Base-by-base conservation (phyloP, 2,113 vertebrate genomes). In the Arvicanthis niloticus region DNA sequence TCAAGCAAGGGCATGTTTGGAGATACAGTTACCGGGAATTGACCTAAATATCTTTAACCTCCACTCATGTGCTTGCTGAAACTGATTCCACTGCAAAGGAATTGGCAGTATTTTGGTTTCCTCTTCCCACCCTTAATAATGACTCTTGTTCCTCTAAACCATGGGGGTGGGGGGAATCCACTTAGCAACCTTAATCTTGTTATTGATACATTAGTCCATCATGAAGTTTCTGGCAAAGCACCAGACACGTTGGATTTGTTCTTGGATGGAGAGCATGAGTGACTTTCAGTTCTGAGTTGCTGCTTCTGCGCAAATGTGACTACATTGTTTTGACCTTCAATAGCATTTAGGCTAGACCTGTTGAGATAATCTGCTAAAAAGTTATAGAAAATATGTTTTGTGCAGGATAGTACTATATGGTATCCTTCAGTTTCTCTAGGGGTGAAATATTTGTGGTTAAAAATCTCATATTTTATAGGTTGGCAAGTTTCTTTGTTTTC, bases 381-480 rank as follows among this genome's bases (percentile, higher is more conserved):
- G 1, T 75, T 91, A 84, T 4, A n/a, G 12, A 67, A 89, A 85
- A 58, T 87, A 67, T 77, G 70, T 93, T 80, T 93, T 37, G 45
- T 62, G 7, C 75, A 78, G 3, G 11, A 31, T 58, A 34, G 7
- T 2, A n/a, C 1, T 81, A 8, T 65, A 77, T 76, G 56, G 37
- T 91, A 75, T 37, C 4, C 7, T 12, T 60, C 65, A 93, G 11
- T 53, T 72, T 85, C 15, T 85, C 65, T 85, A 26, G 15, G 6
- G 29, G 58, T 53, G 4, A 34, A 82, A 82, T 96, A 96, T 67
- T n/a, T 62, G 84, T 68, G 12, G 76, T 92, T 91, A 77, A 88
- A 91, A 45, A 72, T 68, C 7, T 11, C 31, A 5, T 65, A 37
- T 89, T 78, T 62, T 56, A 72, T 89, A 87, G 81, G 16, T 92